Base-by-base conservation (phyloP, 2,113 vertebrate genomes). In the Maylandia zebra region DNA sequence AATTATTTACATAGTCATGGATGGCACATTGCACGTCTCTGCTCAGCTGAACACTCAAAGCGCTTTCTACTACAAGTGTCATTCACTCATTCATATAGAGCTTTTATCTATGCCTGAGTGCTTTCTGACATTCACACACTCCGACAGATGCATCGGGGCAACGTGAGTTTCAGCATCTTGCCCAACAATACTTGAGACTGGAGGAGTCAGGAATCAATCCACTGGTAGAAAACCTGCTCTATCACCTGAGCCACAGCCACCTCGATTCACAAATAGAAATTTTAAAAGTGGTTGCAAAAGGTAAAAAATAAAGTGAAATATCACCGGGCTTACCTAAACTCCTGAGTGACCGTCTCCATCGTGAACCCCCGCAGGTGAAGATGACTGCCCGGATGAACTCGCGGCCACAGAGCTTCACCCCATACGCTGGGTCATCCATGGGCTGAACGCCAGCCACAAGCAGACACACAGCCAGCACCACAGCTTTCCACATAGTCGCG, bases 311-410 rank as follows among this genome's bases (percentile, higher is more conserved):
- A 69, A 22, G 64, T 50, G 43, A 16, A 14, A 19, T 2, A 8
- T 13, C 24, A 41, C 59, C 7, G 4, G 71, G 88, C 95, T 94
- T 84, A 97, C 97, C 96, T 95, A 93, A 19, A 81, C 88, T 92
- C 55, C 53, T 88, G 48, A 95, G 91, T 11, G 94, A 94, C 10
- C 97, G 93, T 83, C 88, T 97, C 98, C 98, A 98, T 6, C 97
- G 95, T 8, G 97, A 97, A 8, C 97, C 96, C 45, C 97, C 98
- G 1, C 98, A 98, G 81, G 97, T 97, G 83, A 97, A 98, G 93
- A 98, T 97, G 90, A 98, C 97, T 0, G 97, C 97, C 1, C 97
- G 96, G 92, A 98, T 97, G 93, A 98, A 98, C 83, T 98, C 97
- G 1, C 97, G 94, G 16, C 97, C 97, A 2, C 98, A 98, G 3